A percentile compares a stretch with the other conserved stretches of the same genome.
These are phyloP conservation scores for Microctenopoma stevenorrisi DNA, from an alignment of 2,797 vertebrate genomes.

Conservation along the genomic window DNA sequence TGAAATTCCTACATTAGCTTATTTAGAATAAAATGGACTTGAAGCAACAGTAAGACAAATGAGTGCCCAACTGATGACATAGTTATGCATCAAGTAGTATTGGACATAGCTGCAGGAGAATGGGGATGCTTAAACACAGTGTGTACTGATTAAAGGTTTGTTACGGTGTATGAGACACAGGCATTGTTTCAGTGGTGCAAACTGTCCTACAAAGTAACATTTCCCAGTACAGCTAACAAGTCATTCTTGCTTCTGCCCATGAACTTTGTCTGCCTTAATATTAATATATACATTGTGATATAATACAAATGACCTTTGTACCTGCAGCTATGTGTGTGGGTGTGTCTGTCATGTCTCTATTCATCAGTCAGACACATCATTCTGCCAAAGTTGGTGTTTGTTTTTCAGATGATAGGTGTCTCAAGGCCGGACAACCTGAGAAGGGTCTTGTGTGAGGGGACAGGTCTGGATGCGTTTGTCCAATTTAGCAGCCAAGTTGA, in stretches of 20 bases:
- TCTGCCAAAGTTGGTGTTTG: constrained; percentile 11
- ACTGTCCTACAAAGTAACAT: constrained; percentile 5
- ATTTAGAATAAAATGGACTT: constrained; percentile 33
- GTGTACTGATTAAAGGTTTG: constrained; percentile 28
- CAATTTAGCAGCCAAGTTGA: constrained; percentile 75
- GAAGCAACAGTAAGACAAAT: constrained; percentile 26
- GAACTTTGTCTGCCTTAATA: not conserved
- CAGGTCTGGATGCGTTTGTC: constrained; percentile 69
- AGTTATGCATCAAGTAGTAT: constrained; percentile 30
- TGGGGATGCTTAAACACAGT: constrained; percentile 36
- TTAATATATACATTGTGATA: not conserved
- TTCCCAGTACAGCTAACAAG: not conserved
- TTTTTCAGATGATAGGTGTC: constrained; percentile 57
- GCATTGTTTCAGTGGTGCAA: constrained; percentile 10
- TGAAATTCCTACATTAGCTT: constrained; percentile 11
- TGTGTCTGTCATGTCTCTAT: not conserved
- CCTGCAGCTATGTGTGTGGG: constrained; percentile 3
- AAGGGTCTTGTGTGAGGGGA: constrained; percentile 74
- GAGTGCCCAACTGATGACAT: constrained; percentile 24
- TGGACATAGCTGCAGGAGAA: constrained; percentile 29
- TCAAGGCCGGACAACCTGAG: constrained; percentile 51
- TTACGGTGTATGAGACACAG: not conserved
- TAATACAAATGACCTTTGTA: not conserved
- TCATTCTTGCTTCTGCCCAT: not conserved
- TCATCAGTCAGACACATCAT: constrained; percentile 21